phyloP scores from a whole-genome alignment of 2,888 invertebrate species.

The Dryocosmus kuriphilus region DNA sequence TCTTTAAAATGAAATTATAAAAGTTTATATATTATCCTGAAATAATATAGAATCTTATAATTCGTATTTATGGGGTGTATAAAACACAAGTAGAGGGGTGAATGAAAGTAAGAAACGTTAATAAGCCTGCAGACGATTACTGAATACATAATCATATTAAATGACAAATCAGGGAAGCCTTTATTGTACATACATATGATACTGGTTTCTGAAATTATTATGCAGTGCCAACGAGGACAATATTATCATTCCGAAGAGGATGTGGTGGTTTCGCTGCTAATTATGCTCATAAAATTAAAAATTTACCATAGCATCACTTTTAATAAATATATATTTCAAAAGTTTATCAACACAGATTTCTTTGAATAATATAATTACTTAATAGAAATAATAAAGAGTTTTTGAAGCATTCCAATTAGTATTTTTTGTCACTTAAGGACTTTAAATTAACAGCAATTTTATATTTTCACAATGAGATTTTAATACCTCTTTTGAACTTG shows the following conservation, averaged over 20 bases:
- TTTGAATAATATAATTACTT: background rate
- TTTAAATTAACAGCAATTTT: no score
- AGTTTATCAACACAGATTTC: background rate
- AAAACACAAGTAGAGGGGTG: background rate
- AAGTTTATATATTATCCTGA: no score
- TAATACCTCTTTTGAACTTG: no score
- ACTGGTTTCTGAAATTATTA: slow-evolving; percentile 2
- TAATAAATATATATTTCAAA: background rate
- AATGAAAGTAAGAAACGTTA: background rate
- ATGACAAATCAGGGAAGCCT: background rate
- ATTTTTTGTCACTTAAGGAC: no score
- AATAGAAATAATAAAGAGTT: no score
- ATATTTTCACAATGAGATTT: no score
- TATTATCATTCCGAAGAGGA: background rate
- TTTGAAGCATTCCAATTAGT: no score
- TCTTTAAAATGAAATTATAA: no score
- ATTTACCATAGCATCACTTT: background rate
- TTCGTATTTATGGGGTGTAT: no score
- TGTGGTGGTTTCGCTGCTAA: background rate
- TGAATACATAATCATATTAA: background rate
- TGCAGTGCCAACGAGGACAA: slow-evolving; percentile 7
- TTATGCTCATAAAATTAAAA: background rate
- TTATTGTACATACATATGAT: background rate
- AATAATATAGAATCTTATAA: no score
- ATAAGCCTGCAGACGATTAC: background rate